Evolutionary conservation across 2,888 invertebrate genomes (phyloP), one percentile per base, ranked within the genome.

Genomic region (Leucoptera coffeella): DNA sequence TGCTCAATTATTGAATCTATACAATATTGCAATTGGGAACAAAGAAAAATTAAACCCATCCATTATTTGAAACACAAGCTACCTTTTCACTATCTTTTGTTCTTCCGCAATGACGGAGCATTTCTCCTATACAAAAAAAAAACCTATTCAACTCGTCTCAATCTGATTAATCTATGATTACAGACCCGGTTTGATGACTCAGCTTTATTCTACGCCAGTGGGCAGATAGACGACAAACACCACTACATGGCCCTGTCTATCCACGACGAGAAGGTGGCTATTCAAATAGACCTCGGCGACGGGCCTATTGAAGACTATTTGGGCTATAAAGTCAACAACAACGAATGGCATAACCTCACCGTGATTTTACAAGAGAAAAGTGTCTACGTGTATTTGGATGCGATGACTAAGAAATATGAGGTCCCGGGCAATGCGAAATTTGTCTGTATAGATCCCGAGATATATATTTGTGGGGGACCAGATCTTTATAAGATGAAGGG

Each of bases 101-200:
- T n/a, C n/a, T n/a, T n/a, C n/a, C n/a, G n/a, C n/a, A n/a, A n/a
- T n/a, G n/a, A n/a, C n/a, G n/a, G n/a, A n/a, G n/a, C n/a, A n/a
- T n/a, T n/a, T n/a, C n/a, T n/a, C n/a, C n/a, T n/a, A n/a, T n/a
- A n/a, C n/a, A n/a, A n/a, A n/a, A n/a, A n/a, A n/a, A n/a, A n/a
- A n/a, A n/a, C n/a, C n/a, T n/a, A n/a, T n/a, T n/a, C n/a, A n/a
- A n/a, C n/a, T n/a, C n/a, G n/a, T n/a, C n/a, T n/a, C n/a, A n/a
- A n/a, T n/a, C n/a, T n/a, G n/a, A n/a, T n/a, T n/a, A n/a, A n/a
- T n/a, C n/a, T n/a, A n/a, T n/a, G n/a, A 31, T 61, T 60, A 29
- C 75, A 89, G 80, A 94, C 94, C 6, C 79, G 82, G 40, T 88
- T 89, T 59, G 90, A 91, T 48, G 88, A 94, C 47, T 93, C 93